Conservation (phyloP, 2,797 vertebrate genomes). For the Spea hammondii region DNA sequence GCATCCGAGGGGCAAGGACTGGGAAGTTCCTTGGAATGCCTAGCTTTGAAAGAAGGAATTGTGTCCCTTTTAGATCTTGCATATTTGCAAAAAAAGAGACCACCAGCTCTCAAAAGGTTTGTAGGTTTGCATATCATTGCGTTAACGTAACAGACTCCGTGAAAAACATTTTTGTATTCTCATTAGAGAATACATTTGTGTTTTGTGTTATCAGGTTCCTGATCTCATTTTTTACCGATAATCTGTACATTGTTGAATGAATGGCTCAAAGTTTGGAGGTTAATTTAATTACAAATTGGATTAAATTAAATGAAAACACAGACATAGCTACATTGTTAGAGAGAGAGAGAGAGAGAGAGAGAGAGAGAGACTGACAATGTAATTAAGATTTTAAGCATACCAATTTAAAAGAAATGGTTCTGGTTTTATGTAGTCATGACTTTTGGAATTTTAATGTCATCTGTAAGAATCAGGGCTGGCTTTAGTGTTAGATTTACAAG, state of each 20-base stretch:
- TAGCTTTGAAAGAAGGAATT: too few species aligned
- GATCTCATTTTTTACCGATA: slow-evolving; percentile 29
- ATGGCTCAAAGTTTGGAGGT: slow-evolving; percentile 14
- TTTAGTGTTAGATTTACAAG: too few species aligned
- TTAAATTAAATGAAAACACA: background rate
- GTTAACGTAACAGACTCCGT: slow-evolving; percentile 12
- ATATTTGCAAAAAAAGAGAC: background rate
- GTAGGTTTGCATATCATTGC: slow-evolving; percentile 33
- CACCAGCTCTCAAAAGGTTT: slow-evolving; percentile 26
- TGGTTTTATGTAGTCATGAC: too few species aligned
- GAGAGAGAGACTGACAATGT: too few species aligned
- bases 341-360: too few species aligned
- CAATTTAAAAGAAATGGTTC: too few species aligned
- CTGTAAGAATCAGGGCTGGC: too few species aligned
- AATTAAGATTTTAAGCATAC: too few species aligned
- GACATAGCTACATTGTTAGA: background rate
- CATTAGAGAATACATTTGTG: slow-evolving; percentile 17
- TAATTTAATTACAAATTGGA: slow-evolving; percentile 39
- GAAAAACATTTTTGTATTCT: background rate
- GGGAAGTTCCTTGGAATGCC: too few species aligned
- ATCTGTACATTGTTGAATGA: slow-evolving; percentile 35
- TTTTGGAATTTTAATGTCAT: too few species aligned
- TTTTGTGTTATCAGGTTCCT: slow-evolving; percentile 13
- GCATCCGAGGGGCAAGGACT: too few species aligned
- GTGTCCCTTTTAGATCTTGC: background rate